Evolutionary conservation across 2,888 invertebrate genomes (phyloP).

Genomic region (Electrophaes corylata): DNA sequence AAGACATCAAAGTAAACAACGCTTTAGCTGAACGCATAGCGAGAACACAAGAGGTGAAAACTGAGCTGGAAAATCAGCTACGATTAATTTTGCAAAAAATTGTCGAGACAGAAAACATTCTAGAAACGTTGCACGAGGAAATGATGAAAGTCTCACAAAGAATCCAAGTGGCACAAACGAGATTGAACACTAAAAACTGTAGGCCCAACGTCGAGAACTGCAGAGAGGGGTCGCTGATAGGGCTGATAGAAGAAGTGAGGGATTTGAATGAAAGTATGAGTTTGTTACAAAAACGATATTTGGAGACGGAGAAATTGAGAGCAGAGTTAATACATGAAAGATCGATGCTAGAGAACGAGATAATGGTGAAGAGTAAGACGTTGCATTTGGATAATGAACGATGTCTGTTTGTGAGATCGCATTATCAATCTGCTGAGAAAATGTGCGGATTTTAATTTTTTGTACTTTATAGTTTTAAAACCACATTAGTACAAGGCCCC

Average conservation of each 20-base stretch:
- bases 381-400: slow-evolving; percentile 70
- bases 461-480: too few species aligned
- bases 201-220: slow-evolving; percentile 77
- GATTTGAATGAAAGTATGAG: slow-evolving; percentile 75
- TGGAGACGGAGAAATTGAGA: slow-evolving; percentile 70
- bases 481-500: too few species aligned
- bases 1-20: slow-evolving; percentile 91
- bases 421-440: slow-evolving; percentile 76
- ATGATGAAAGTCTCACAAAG: slow-evolving; percentile 72
- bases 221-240: slow-evolving; percentile 71
- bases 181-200: slow-evolving; percentile 70
- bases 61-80: slow-evolving; percentile 88
- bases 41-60: slow-evolving; percentile 89
- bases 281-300: slow-evolving; percentile 64
- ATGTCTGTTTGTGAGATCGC: slow-evolving; percentile 71
- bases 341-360: slow-evolving; percentile 71
- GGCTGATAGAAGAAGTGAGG: slow-evolving; percentile 72
- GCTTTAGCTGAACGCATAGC: slow-evolving; percentile 89
- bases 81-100: slow-evolving; percentile 75
- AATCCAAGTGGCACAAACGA: slow-evolving; percentile 75
- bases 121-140: slow-evolving; percentile 71
- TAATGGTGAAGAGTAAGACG: slow-evolving; percentile 75
- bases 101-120: slow-evolving; percentile 72
- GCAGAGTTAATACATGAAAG: slow-evolving; percentile 73
- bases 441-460: slow-evolving; percentile 74